These are phyloP conservation scores for Arge pagana DNA, from an alignment of 2,888 invertebrate species.

Conservation along the genomic window DNA sequence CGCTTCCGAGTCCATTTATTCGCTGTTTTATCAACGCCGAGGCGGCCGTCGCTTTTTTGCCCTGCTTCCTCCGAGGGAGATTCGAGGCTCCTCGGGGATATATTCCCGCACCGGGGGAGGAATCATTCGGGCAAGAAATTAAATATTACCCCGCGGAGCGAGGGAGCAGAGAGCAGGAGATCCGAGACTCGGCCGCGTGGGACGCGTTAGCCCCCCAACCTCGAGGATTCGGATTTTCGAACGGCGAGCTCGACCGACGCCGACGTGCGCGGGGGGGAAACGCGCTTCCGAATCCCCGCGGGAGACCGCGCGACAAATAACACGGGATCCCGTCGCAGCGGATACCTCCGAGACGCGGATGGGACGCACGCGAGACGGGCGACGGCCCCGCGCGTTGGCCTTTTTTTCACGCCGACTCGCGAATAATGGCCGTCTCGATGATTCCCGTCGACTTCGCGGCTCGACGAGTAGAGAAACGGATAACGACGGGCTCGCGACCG, in stretches of 20 bases:
- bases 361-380: no score
- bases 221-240: constrained; percentile 36
- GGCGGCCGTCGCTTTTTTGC: constrained; percentile 2
- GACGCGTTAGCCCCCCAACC: constrained; percentile 24
- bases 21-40: constrained; percentile 42
- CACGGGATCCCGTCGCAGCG: constrained; percentile 43
- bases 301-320: constrained; percentile 34
- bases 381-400: no score
- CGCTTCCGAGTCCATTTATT: constrained; percentile 34
- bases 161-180: constrained; percentile 13
- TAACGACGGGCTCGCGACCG: no score
- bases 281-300: constrained; percentile 25
- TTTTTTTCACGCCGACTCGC: no score
- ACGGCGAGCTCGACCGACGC: constrained; percentile 1
- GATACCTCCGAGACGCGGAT: no score
- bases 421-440: no score
- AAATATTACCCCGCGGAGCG: constrained; percentile 45
- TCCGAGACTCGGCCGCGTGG: background rate
- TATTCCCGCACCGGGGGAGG: constrained; percentile 26
- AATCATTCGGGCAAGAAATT: constrained; percentile 53
- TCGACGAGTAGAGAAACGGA: no score
- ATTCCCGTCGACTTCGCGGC: no score
- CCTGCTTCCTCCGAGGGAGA: background rate
- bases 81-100: constrained; percentile 13
- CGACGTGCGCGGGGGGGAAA: background rate